phyloP scores from a whole-genome alignment of 2,888 invertebrate species.

The Cantharis nigra region DNA sequence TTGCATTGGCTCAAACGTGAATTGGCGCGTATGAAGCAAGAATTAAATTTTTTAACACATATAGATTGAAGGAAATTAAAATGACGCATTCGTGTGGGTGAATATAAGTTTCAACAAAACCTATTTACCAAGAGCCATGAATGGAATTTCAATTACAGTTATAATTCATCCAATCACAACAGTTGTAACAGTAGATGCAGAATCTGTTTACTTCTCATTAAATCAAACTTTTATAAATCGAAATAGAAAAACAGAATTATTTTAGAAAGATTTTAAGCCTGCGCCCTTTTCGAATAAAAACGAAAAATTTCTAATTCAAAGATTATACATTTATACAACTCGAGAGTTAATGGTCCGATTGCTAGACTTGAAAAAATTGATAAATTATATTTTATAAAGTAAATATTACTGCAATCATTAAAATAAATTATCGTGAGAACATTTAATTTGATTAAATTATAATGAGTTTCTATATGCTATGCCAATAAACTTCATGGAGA shows the following conservation, averaged over 20 bases:
- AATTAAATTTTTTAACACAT: not conserved
- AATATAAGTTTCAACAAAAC: conserved; percentile 10
- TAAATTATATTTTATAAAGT: not conserved
- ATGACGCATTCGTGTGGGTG: not conserved
- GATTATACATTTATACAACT: not conserved
- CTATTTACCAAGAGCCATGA: conserved; percentile 6
- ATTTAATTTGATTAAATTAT: not conserved
- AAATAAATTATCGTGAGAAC: not conserved
- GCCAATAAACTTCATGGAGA: not conserved
- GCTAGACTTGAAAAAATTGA: not conserved
- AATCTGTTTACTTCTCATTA: not conserved
- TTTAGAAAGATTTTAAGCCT: not conserved
- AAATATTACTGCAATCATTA: not conserved
- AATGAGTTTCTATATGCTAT: not conserved
- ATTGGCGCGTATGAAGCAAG: not conserved
- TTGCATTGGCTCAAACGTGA: not conserved
- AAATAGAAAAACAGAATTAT: not conserved
- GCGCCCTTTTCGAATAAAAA: not conserved
- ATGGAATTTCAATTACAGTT: conserved; percentile 16
- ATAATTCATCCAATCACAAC: conserved; percentile 10
- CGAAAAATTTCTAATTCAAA: not conserved
- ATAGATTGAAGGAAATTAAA: not conserved
- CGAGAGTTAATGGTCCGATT: not conserved
- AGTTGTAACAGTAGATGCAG: not conserved
- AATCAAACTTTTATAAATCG: not conserved